Evolutionary conservation across 2,797 vertebrate genomes (phyloP), one percentile per base, ranked within the genome.

Genomic region (Microcaecilia unicolor): DNA sequence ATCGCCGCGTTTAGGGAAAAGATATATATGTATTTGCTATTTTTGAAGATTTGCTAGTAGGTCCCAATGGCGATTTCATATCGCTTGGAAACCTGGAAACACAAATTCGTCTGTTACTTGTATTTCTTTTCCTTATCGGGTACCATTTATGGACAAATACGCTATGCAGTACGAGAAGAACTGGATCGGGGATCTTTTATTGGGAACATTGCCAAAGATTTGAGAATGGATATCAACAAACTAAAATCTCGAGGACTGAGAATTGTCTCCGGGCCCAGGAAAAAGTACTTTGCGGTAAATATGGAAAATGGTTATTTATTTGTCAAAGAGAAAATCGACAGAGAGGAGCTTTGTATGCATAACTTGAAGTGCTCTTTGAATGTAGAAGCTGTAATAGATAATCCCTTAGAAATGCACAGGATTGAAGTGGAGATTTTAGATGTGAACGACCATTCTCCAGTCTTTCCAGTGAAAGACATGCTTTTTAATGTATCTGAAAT

Each of bases 281-380:
- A 52, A 27, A 64, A 63, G 48, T 58, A 64, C 70, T 72, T 70
- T 20, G 65, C 64, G 31, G 55, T 71, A 45, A 61, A 70, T 66
- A 51, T 69, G 28, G 55, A 69, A n/a, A 50, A 72, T 65, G 27
- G 64, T 66, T 36, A 50, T 64, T 24, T 48, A 70, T 34, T 64
- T 74, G 35, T 63, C 55, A 40, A 69, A 67, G 35, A 61, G 63
- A 61, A 55, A 25, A 64, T 68, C 24, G 63, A 69, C 51, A 42
- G 70, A 15, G 61, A 74, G 34, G 49, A 41, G 22, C 50, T 66
- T 28, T 69, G 64, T 34, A 65, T 51, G 43, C 41, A 60, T 31
- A 53, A 53, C 25, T 47, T 38, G 41, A 53, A 55, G 38, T 77
- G 64, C 37, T 51, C 64, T 31, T 33, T 73, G 44, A 56, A 58